A percentile compares a stretch with the other conserved stretches of the same genome.
phyloP scores from a whole-genome alignment of 2,797 vertebrate genomes.

The Semotilus atromaculatus region DNA sequence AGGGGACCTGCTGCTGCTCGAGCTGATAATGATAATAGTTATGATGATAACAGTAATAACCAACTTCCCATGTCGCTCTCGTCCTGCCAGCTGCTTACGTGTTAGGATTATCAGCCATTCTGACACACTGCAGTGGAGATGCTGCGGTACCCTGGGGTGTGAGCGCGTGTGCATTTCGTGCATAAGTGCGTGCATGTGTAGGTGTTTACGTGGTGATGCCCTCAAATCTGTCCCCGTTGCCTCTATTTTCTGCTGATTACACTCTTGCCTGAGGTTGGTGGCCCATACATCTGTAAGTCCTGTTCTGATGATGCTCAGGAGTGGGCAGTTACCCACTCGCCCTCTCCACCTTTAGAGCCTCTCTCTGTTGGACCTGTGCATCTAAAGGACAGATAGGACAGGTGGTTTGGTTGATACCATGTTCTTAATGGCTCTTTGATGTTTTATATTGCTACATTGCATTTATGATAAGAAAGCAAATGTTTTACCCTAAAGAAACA shows the following conservation, averaged over 20 bases:
- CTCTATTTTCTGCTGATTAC: conserved; percentile 43
- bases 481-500: background rate
- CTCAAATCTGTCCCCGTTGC: conserved; percentile 48
- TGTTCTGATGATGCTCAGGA: conserved; percentile 38
- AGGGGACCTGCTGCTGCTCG: conserved; percentile 71
- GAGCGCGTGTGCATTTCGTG: conserved; percentile 1
- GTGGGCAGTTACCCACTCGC: conserved; percentile 27
- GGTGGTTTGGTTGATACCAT: background rate
- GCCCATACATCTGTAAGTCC: conserved; percentile 49
- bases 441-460: background rate
- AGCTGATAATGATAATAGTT: conserved; percentile 80
- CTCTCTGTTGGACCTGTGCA: background rate
- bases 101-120: conserved; percentile 71
- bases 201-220: conserved; percentile 45
- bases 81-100: conserved; percentile 65
- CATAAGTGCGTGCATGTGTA: conserved; percentile 17
- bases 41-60: conserved; percentile 77
- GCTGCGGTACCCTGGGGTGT: conserved; percentile 44
- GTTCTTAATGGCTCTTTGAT: background rate
- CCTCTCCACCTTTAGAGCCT: background rate
- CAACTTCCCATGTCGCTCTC: conserved; percentile 72
- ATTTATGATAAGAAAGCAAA: background rate
- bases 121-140: conserved; percentile 67
- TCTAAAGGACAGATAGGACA: conserved; percentile 3
- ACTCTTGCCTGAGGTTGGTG: conserved; percentile 46